phyloP scores from a whole-genome alignment of 2,888 invertebrate species.

The Fragum sueziense region DNA sequence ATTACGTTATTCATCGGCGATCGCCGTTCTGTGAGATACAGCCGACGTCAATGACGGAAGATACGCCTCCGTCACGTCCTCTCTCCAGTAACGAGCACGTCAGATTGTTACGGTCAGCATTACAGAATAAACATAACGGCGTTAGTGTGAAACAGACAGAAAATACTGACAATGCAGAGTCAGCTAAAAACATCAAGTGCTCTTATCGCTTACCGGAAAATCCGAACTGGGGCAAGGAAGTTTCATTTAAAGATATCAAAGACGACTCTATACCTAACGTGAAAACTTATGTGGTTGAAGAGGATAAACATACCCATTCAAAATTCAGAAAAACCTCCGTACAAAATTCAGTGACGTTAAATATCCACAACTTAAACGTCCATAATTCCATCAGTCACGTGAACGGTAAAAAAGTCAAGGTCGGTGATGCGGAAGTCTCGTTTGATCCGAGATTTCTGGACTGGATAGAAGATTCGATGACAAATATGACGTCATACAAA shows the following conservation, averaged over 20 bases:
- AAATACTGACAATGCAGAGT: slow-evolving; percentile 34
- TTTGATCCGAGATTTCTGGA: slow-evolving; percentile 62
- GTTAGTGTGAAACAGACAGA: slow-evolving; percentile 43
- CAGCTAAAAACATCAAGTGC: slow-evolving; percentile 57
- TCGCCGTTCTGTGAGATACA: slow-evolving; percentile 44
- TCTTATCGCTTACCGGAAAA: slow-evolving; percentile 65
- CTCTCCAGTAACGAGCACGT: slow-evolving; percentile 48
- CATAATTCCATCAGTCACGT: slow-evolving; percentile 64
- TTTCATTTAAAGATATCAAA: slow-evolving; percentile 62
- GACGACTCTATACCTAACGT: slow-evolving; percentile 66
- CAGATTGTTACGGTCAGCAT: slow-evolving; percentile 52
- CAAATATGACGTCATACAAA: slow-evolving; percentile 37
- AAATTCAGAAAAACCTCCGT: slow-evolving; percentile 56
- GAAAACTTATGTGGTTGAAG: slow-evolving; percentile 66
- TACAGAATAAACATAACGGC: slow-evolving; percentile 53
- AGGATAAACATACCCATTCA: slow-evolving; percentile 36
- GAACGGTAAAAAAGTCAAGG: slow-evolving; percentile 57
- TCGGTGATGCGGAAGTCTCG: slow-evolving; percentile 53
- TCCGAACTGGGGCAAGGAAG: slow-evolving; percentile 60
- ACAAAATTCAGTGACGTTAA: slow-evolving; percentile 57
- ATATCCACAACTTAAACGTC: slow-evolving; percentile 63
- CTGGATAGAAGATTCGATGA: slow-evolving; percentile 63
- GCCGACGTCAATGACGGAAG: slow-evolving; percentile 18
- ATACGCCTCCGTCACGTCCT: slow-evolving; percentile 38
- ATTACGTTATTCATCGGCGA: slow-evolving; percentile 54